phyloP scores from a whole-genome alignment of 2,113 vertebrate species.

The Rhineura floridana region DNA sequence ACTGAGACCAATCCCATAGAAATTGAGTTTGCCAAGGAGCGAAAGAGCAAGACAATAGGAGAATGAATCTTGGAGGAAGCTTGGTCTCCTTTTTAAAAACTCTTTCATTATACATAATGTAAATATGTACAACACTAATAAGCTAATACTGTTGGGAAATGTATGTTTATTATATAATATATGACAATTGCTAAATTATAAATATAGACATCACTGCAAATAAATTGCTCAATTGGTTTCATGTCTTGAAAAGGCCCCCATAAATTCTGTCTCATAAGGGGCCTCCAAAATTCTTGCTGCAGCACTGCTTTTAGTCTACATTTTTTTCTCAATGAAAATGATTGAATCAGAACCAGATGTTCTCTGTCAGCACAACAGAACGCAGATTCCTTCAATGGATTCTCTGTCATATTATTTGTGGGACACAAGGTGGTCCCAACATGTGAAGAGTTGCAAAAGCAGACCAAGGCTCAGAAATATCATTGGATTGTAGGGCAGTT shows the following conservation, averaged over 20 bases:
- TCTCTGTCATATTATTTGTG: constrained; percentile 27
- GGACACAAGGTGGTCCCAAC: not conserved
- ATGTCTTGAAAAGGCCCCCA: constrained; percentile 7
- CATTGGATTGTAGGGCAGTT: not conserved
- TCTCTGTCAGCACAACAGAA: constrained; percentile 37
- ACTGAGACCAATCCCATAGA: not conserved
- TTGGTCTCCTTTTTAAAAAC: not conserved
- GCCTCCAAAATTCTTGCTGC: constrained; percentile 13
- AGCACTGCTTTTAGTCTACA: constrained; percentile 35
- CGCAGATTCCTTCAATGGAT: constrained; percentile 20
- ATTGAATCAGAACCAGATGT: constrained; percentile 58
- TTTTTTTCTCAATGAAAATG: constrained; percentile 42
- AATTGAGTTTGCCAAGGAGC: not conserved
- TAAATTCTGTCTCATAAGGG: constrained; percentile 7
- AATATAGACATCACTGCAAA: not conserved
- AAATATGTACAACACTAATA: not conserved
- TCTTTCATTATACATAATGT: not conserved
- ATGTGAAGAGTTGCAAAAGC: not conserved
- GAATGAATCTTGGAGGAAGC: not conserved
- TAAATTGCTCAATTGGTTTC: not conserved
- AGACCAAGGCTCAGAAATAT: not conserved
- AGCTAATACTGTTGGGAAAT: not conserved
- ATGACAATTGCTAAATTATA: constrained; percentile 2
- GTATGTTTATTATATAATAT: not conserved
- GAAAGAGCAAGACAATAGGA: not conserved